Base-by-base conservation (phyloP, 2,888 invertebrate species). In the Tetropium fuscum region DNA sequence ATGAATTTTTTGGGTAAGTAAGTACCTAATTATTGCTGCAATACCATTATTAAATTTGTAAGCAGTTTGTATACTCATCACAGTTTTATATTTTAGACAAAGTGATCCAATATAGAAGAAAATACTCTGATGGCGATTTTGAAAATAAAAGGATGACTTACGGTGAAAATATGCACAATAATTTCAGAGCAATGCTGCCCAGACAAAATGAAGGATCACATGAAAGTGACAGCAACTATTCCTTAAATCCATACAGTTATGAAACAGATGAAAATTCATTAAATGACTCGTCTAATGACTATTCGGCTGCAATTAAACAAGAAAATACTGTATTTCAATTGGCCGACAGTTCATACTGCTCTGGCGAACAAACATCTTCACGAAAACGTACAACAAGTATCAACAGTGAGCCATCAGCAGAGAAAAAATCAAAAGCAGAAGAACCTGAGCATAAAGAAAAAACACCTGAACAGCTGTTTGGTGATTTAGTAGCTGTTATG, bases 401-500 rank as follows among this genome's bases (percentile, higher is more conserved):
- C 20, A 63, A 64, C 30, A 67, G 68, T 48, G 68, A 65, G 11
- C 43, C 32, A 20, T 51, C 60, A 6, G 36, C 30, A 4, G 67
- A 66, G 13, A 66, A 68, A 56, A 59, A 34, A 27, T 25, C 13
- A 19, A 55, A 56, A 48, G 49, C 3, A 27, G 60, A 44, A 7
- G 38, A 41, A 16, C 16, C 36, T 7, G 41, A 41, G 30, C 19
- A 43, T 10, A 53, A 40, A 13, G 41, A 40, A 4, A 73, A 72
- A 60, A 67, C 60, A n/a, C 74, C 76, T 0, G 77, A 77, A 64
- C 66, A 72, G 40, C 61, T 77, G 45, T 77, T 77, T 58, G 77
- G 77, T 15, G 74, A 77, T 43, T 60, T 77, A 41, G 76, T 77
- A 3, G 74, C 74, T 13, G 69, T 72, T 19, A 72, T 77, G 70